Conservation (phyloP, 2,113 vertebrate species). For the Varanus salvator region DNA sequence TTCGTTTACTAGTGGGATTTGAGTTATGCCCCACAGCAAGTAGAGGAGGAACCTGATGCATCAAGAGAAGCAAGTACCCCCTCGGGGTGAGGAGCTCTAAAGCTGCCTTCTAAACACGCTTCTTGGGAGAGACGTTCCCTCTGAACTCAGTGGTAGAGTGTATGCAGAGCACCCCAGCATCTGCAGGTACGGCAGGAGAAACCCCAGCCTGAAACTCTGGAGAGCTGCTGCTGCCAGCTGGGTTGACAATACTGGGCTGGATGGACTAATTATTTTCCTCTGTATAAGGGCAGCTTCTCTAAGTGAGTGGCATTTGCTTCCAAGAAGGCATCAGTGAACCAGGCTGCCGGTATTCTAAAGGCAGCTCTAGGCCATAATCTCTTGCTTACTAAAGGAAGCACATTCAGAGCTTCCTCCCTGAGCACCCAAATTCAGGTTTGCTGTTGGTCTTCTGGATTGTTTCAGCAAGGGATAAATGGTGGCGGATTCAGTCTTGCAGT, state of each 20-base stretch:
- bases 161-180: no score
- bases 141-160: not conserved
- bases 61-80: not conserved
- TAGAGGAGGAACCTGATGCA: not conserved
- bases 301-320: not conserved
- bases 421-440: not conserved
- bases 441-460: not conserved
- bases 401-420: not conserved
- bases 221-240: no score
- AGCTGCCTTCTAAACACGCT: not conserved
- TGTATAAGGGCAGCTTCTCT: no score
- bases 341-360: not conserved
- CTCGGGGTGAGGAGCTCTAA: not conserved
- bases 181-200: no score
- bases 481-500: not conserved
- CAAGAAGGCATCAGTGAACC: not conserved
- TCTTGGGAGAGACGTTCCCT: not conserved
- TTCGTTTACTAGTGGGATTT: not conserved
- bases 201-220: no score
- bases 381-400: not conserved
- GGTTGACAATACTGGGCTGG: no score
- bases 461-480: not conserved
- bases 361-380: not conserved
- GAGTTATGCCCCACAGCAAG: not conserved
- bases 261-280: no score